Evolutionary conservation across 2,797 vertebrate species (phyloP).

Genomic region (Tympanoctomys barrerae): DNA sequence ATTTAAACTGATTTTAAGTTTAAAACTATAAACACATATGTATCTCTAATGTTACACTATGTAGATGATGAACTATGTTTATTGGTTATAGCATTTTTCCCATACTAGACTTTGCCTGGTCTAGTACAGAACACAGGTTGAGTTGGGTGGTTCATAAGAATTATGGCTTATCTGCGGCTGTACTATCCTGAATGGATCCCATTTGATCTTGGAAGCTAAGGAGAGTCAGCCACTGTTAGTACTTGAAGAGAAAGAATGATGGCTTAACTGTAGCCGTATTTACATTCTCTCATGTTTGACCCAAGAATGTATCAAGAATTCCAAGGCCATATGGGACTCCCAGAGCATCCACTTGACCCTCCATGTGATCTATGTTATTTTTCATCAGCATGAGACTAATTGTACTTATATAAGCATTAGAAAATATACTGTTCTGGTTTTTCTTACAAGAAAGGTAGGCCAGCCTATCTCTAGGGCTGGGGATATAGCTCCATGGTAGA

Average conservation of each 20-base stretch:
- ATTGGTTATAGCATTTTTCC: not conserved
- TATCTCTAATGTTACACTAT: not conserved
- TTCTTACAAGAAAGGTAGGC: not conserved
- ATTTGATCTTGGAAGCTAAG: no score
- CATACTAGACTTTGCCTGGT: not conserved
- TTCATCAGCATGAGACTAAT: slow-evolving; percentile 65
- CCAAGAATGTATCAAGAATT: slow-evolving; percentile 4
- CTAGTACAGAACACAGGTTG: not conserved
- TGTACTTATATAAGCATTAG: slow-evolving; percentile 62
- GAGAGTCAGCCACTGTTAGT: no score
- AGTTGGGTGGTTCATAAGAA: not conserved
- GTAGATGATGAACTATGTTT: not conserved
- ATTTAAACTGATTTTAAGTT: not conserved
- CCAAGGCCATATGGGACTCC: not conserved
- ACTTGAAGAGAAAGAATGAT: not conserved
- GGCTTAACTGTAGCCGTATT: not conserved
- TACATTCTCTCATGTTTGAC: slow-evolving; percentile 42
- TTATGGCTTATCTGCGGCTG: no score
- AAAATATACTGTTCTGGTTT: slow-evolving; percentile 40
- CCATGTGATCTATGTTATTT: slow-evolving; percentile 41
- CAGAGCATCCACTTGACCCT: not conserved
- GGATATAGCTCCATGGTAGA: not conserved
- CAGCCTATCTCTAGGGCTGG: not conserved
- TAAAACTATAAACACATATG: not conserved
- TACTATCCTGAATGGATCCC: no score